Evolutionary conservation across 2,888 invertebrate genomes (phyloP).

Genomic region (Quadroppia sp.): DNA sequence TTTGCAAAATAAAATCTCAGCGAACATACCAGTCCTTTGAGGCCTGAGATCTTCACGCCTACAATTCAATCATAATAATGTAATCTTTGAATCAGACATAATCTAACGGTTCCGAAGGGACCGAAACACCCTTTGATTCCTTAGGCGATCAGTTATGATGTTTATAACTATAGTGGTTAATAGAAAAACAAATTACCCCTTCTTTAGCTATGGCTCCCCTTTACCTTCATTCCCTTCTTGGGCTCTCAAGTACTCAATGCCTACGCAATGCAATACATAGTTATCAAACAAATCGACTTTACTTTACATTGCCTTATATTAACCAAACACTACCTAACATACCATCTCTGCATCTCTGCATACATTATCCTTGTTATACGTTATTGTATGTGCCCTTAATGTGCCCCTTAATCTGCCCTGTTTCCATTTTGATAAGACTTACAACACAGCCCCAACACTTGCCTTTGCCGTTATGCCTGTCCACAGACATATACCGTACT

Average conservation of each 20-base stretch:
- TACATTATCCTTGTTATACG: constrained; percentile 29
- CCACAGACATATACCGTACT: too few species aligned
- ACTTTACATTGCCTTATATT: constrained; percentile 13
- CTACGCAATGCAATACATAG: neutral
- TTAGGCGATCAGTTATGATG: constrained; percentile 3
- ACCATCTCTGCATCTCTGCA: constrained; percentile 1
- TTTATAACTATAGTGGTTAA: neutral
- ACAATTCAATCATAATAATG: constrained; percentile 9
- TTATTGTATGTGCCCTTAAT: neutral
- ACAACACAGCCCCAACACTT: too few species aligned
- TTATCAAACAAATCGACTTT: constrained; percentile 1
- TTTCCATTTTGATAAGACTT: constrained; percentile 24
- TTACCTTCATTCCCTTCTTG: neutral
- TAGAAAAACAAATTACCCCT: neutral
- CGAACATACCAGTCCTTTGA: neutral
- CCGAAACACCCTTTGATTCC: constrained; percentile 15
- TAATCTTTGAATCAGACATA: neutral
- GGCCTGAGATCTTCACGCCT: neutral
- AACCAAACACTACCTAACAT: constrained; percentile 10
- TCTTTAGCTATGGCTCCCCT: neutral
- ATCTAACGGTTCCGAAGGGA: neutral
- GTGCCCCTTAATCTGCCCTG: too few species aligned
- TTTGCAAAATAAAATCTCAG: neutral
- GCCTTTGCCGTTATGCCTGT: too few species aligned
- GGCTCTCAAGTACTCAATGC: constrained; percentile 1